These are phyloP conservation scores for Pilophorus perplexus DNA, from an alignment of 2,888 invertebrate species.

Conservation along the genomic window DNA sequence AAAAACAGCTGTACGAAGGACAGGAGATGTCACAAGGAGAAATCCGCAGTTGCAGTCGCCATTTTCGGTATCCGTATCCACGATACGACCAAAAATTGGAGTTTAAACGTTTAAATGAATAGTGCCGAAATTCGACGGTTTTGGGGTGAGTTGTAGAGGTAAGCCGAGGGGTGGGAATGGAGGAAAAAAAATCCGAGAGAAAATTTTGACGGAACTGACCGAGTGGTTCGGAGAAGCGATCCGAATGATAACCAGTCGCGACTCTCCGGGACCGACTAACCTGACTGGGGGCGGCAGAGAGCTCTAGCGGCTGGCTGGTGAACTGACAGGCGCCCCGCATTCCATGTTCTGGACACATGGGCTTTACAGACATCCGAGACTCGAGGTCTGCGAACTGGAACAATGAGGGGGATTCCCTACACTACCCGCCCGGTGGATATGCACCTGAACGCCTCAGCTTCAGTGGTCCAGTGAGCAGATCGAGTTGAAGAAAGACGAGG, in stretches of 20 bases:
- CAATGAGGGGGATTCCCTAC: too few species aligned
- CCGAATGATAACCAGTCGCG: constrained; percentile 20
- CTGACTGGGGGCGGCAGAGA: constrained; percentile 22
- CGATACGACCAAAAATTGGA: too few species aligned
- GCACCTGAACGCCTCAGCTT: too few species aligned
- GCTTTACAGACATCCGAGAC: too few species aligned
- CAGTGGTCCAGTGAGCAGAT: too few species aligned
- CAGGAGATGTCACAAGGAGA: constrained; percentile 30
- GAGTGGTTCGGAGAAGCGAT: background rate
- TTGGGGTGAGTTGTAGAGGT: background rate
- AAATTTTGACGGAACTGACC: background rate
- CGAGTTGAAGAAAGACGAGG: too few species aligned
- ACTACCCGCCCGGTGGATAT: too few species aligned
- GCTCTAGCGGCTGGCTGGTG: constrained; percentile 13
- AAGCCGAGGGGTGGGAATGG: background rate
- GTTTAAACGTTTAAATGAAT: too few species aligned
- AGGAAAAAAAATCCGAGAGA: background rate
- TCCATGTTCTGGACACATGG: too few species aligned
- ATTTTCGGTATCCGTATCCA: too few species aligned
- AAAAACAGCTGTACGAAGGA: constrained; percentile 19
- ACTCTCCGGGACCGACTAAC: constrained; percentile 25
- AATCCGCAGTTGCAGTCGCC: constrained; percentile 24
- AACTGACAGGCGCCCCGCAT: constrained; percentile 2
- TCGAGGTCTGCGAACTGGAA: too few species aligned
- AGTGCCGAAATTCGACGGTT: background rate